Conservation (phyloP, 2,113 vertebrate genomes). For the Eulemur rufifrons region DNA sequence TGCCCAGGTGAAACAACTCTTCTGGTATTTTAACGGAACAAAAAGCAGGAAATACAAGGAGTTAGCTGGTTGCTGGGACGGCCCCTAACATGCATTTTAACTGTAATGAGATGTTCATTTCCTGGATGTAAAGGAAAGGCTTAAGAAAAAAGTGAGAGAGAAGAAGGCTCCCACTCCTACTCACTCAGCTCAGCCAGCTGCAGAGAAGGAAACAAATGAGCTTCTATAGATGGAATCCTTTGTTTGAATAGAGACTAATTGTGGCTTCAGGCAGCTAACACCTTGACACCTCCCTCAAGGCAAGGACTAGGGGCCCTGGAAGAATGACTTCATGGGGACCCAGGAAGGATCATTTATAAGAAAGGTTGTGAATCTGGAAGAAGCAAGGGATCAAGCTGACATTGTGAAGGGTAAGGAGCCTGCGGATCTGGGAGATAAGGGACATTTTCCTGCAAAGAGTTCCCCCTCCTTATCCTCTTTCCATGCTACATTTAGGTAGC, state of each 20-base stretch:
- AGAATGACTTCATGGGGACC: background rate
- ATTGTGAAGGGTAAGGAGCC: background rate
- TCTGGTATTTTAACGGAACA: constrained; percentile 52
- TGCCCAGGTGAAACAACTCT: background rate
- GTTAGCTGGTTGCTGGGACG: background rate
- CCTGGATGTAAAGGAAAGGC: constrained; percentile 29
- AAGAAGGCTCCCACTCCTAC: background rate
- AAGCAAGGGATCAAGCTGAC: background rate
- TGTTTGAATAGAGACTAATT: constrained; percentile 75
- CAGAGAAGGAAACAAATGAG: constrained; percentile 72
- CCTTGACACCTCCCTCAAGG: background rate
- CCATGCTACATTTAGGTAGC: background rate
- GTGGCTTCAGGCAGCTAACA: constrained; percentile 39
- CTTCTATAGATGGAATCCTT: constrained; percentile 71
- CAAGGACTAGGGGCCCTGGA: background rate
- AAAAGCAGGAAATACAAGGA: constrained; percentile 53
- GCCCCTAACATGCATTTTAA: background rate
- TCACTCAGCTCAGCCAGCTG: constrained; percentile 49
- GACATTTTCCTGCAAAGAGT: background rate
- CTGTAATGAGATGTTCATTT: constrained; percentile 40
- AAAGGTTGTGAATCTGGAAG: background rate
- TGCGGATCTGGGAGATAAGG: background rate
- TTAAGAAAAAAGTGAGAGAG: constrained; percentile 29
- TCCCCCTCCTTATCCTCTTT: background rate
- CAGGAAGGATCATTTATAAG: background rate